Evolutionary conservation across 2,797 vertebrate genomes (phyloP).

Genomic region (Tinamus major): DNA sequence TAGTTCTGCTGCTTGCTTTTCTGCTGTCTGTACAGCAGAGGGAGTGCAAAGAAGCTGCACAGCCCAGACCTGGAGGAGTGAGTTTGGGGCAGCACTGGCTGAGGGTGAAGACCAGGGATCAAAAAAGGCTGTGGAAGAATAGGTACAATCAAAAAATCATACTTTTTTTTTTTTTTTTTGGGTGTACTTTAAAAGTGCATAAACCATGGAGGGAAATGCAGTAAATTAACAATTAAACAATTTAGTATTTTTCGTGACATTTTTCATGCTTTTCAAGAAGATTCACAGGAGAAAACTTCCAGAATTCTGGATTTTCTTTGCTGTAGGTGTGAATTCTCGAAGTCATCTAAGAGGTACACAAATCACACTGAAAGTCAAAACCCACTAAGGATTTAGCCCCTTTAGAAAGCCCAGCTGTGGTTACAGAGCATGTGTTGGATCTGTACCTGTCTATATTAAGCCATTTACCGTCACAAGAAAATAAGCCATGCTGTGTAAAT

Average conservation of each 20-base stretch:
- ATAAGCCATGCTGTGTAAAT: fast-evolving
- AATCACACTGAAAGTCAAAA: background rate
- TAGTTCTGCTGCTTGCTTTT: background rate
- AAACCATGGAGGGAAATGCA: fast-evolving
- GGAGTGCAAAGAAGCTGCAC: background rate
- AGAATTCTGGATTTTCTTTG: background rate
- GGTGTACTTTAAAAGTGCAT: fast-evolving
- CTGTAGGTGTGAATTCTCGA: background rate
- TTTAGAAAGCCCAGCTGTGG: background rate
- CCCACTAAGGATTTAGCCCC: background rate
- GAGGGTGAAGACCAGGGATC: background rate
- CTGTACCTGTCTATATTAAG: background rate
- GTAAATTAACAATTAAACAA: background rate
- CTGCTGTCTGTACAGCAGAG: slow-evolving; percentile 24
- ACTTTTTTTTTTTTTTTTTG: background rate
- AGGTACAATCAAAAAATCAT: background rate
- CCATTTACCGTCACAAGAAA: background rate
- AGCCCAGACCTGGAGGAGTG: fast-evolving
- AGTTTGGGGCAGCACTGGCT: background rate
- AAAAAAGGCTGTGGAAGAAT: fast-evolving
- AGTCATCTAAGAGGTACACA: background rate
- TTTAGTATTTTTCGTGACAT: background rate
- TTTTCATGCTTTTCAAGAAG: background rate
- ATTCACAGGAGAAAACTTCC: background rate
- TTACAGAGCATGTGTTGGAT: background rate